A percentile compares a stretch with the other conserved stretches of the same genome.
Conservation (phyloP, 2,113 vertebrate species). For the Mus pahari region DNA sequence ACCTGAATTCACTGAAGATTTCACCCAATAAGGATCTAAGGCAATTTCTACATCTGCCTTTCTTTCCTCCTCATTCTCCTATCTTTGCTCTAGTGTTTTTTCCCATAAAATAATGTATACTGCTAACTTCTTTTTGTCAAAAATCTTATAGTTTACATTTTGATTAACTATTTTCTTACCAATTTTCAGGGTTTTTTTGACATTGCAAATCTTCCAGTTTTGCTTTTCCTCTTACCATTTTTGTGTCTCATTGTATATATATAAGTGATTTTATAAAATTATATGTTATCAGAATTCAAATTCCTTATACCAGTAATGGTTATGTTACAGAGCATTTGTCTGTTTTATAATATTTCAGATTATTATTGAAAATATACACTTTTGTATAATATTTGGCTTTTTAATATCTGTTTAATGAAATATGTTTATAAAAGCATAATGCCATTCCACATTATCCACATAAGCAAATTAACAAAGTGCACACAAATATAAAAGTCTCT, state of each 20-base stretch:
- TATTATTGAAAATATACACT: accelerated
- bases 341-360: neutral
- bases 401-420: neutral
- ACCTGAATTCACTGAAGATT: neutral
- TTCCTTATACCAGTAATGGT: neutral
- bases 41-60: neutral
- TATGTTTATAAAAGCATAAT: neutral
- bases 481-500: neutral
- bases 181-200: neutral
- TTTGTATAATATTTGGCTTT: neutral
- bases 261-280: neutral
- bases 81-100: neutral
- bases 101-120: neutral
- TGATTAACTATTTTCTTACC: no score
- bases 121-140: neutral
- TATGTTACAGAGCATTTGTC: neutral
- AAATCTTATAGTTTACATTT: neutral
- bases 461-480: neutral
- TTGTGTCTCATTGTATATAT: neutral
- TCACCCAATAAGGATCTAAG: neutral
- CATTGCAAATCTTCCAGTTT: neutral
- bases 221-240: neutral
- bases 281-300: neutral
- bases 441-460: neutral
- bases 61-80: neutral